Base-by-base conservation (phyloP, 2,888 invertebrate species). In the Chironomus riparius region DNA sequence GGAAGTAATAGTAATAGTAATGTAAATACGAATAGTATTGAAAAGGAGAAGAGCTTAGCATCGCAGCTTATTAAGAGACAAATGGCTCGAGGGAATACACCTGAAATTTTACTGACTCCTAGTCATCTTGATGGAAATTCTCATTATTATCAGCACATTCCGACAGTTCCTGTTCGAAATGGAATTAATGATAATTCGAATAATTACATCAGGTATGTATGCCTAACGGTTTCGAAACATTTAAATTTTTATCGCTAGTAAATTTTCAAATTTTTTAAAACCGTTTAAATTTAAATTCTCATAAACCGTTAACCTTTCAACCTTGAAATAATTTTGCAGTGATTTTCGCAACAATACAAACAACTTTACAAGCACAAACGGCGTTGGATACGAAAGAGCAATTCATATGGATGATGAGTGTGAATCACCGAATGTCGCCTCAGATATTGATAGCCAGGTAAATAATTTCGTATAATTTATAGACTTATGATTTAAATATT, bases 391-490 rank as follows among this genome's bases (percentile, higher is more conserved):
- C 22, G 68, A 76, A 12, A 38, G 28, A 15, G 48, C 48, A 65
- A 48, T 75, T 47, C 47, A 75, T 21, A 18, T 73, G 21, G 68
- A 74, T 2, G 65, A 68, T 65, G 65, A 68, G 22, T 68, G 18
- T 13, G 69, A 76, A 18, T 22, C 47, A 21, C 69, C 28, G 56
- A 61, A 71, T 61, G 77, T 78, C 1, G 87, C 89, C 76, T 91
- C 91, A 69, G 92, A 92, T 81, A 87, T 92, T 79, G 92, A 92
- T 81, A 90, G 90, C 82, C 93, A 93, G 86, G 88, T 93, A 79
- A 38, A 38, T 38, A 38, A 38, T 38, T 38, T 38, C 38, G 38
- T 38, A 10, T 10, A 38, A 38, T 38, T 38, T 38, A 38, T 38
- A 38, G 38, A 10, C 10, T 10, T 38, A 38, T 38, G 38, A 38